Percentiles rank a stretch among this genome's conserved stretches.
Conservation (phyloP, 1,140 invertebrate species). For the Eupristina koningsbergeri region DNA sequence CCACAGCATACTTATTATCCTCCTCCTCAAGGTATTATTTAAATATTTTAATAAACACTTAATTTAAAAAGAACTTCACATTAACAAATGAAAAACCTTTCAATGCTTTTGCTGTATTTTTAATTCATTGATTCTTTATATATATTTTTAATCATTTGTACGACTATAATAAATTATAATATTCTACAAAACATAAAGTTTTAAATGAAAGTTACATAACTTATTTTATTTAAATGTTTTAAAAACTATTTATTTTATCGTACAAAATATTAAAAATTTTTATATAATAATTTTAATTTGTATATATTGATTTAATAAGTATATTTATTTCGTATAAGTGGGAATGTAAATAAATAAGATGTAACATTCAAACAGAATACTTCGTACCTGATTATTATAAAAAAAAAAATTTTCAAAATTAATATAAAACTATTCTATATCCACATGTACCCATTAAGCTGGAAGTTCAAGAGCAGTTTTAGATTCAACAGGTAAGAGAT, state of each 20-base stretch:
- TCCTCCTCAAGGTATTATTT: conserved; percentile 66
- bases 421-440: conserved; percentile 56
- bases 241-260: too few species aligned
- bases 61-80: background rate
- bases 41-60: background rate
- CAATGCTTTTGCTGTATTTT: too few species aligned
- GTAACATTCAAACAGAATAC: background rate
- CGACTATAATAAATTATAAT: too few species aligned
- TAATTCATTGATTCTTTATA: background rate
- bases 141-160: background rate
- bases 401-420: conserved; percentile 24
- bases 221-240: background rate
- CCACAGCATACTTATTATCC: conserved; percentile 68
- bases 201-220: background rate
- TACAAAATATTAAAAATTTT: too few species aligned
- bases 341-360: background rate
- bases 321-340: background rate
- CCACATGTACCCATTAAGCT: conserved; percentile 64
- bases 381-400: background rate
- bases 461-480: conserved; percentile 70
- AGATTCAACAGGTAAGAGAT: conserved; percentile 69
- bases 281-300: too few species aligned
- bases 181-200: background rate
- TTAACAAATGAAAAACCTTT: background rate
- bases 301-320: background rate